phyloP scores from a whole-genome alignment of 2,113 vertebrate genomes.

The Genyomyrus donnyi region DNA sequence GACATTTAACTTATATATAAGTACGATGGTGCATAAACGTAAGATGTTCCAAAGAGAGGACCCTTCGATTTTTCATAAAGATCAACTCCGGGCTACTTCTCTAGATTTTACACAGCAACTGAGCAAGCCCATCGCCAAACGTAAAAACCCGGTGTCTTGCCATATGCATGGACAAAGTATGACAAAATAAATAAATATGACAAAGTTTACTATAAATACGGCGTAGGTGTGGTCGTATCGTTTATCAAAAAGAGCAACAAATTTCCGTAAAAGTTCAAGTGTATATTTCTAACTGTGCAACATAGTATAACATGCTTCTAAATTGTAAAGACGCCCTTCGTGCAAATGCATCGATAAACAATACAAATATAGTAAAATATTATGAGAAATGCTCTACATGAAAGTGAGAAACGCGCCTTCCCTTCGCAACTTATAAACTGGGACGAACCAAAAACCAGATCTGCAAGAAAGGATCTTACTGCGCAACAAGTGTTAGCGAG shows the following conservation, averaged over 20 bases:
- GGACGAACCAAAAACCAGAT: not conserved
- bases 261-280: not conserved
- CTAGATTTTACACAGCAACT: not conserved
- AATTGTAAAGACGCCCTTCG: not conserved
- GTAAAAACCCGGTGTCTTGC: not conserved
- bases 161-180: not conserved
- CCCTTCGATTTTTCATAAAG: not conserved
- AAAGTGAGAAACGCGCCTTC: not conserved
- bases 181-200: no score
- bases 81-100: not conserved
- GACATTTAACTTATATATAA: not conserved
- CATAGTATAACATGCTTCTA: not conserved
- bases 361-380: not conserved
- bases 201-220: not conserved
- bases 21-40: not conserved
- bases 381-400: not conserved
- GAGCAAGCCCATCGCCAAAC: not conserved
- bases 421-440: not conserved
- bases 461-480: not conserved
- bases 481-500: slow-evolving; percentile 28
- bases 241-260: not conserved
- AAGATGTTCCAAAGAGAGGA: not conserved
- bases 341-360: not conserved
- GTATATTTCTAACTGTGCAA: not conserved
- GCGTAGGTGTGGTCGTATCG: not conserved